Evolutionary conservation across 2,113 vertebrate species (phyloP).

Genomic region (Enhydra lutris): DNA sequence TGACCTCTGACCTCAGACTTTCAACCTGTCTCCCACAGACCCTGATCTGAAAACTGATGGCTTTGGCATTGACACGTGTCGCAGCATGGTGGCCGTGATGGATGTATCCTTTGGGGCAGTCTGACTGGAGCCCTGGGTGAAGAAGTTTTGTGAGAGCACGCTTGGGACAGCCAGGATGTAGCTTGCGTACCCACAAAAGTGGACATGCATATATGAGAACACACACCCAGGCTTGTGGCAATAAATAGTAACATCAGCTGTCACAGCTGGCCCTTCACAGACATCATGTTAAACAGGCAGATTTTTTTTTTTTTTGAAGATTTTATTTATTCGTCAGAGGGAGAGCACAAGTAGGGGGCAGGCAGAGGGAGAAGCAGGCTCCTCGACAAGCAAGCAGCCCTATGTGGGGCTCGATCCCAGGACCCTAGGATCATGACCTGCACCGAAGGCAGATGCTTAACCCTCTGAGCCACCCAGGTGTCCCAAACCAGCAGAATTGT

Average conservation of each 20-base stretch:
- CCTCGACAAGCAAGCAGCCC: not conserved
- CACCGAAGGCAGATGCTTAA: not conserved
- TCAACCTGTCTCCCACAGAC: conserved; percentile 75
- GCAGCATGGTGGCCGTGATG: conserved; percentile 96
- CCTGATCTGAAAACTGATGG: conserved; percentile 90
- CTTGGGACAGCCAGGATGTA: not conserved
- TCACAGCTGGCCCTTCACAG: not conserved
- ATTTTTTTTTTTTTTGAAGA: not conserved
- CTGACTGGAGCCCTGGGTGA: not conserved
- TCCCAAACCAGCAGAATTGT: not conserved
- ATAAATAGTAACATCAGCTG: not conserved
- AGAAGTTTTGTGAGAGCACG: not conserved
- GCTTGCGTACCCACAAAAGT: not conserved
- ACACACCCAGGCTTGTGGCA: not conserved
- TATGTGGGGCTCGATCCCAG: not conserved
- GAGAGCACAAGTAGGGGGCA: not conserved
- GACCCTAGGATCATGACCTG: not conserved
- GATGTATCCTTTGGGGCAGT: conserved; percentile 88
- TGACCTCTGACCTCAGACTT: conserved; percentile 33
- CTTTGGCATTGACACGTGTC: conserved; percentile 91
- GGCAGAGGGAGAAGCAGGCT: not conserved
- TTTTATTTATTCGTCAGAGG: not conserved
- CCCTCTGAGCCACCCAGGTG: not conserved
- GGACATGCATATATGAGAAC: not conserved
- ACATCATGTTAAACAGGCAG: not conserved